phyloP scores from a whole-genome alignment of 1,140 invertebrate genomes.

The Araneus ventricosus region DNA sequence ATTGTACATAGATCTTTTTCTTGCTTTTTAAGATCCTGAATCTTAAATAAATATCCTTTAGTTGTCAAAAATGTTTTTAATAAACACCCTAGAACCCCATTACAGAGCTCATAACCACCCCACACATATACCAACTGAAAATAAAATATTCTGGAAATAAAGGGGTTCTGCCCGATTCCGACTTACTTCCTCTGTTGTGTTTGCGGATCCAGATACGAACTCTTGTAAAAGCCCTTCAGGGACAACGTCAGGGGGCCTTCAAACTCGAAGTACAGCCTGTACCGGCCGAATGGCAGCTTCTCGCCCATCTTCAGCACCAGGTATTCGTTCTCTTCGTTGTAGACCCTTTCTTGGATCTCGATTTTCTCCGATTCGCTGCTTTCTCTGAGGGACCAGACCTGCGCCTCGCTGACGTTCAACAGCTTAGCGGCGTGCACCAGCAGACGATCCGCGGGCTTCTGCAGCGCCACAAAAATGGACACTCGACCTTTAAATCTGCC shows the following conservation, averaged over 20 bases:
- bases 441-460: slow-evolving; percentile 83
- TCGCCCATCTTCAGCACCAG: slow-evolving; percentile 84
- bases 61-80: too few species aligned
- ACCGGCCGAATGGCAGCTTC: slow-evolving; percentile 79
- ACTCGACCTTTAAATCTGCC: slow-evolving; percentile 91
- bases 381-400: background rate
- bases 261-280: slow-evolving; percentile 82
- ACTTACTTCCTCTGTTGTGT: slow-evolving; percentile 83
- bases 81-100: too few species aligned
- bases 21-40: too few species aligned
- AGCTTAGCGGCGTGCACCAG: slow-evolving; percentile 83
- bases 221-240: slow-evolving; percentile 90
- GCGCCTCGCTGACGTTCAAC: slow-evolving; percentile 42
- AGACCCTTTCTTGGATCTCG: slow-evolving; percentile 79
- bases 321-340: slow-evolving; percentile 84
- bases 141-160: background rate
- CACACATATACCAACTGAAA: background rate
- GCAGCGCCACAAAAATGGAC: slow-evolving; percentile 85
- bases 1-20: too few species aligned
- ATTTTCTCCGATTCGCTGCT: slow-evolving; percentile 74
- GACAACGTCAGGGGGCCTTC: slow-evolving; percentile 84
- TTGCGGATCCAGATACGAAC: slow-evolving; percentile 84
- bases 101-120: too few species aligned
- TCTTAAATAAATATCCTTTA: too few species aligned
- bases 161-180: too few species aligned